These are phyloP conservation scores for Diglossa cyanea DNA, from an alignment of 2,797 vertebrate genomes.

Conservation along the genomic window DNA sequence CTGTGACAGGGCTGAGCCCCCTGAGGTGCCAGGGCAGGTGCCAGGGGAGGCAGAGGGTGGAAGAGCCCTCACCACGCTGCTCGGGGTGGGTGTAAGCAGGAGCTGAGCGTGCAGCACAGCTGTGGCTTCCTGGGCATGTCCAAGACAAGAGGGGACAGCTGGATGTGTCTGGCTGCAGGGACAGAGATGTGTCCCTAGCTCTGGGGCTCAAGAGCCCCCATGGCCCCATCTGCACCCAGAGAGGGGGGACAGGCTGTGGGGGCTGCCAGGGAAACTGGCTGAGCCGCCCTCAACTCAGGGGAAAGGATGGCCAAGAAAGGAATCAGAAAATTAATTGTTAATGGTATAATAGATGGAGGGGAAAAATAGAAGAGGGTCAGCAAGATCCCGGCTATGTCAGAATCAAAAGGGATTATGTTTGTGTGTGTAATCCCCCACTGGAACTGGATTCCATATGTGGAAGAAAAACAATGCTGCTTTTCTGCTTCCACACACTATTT, in stretches of 20 bases:
- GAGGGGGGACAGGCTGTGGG: fast-evolving
- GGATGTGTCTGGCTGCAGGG: not conserved
- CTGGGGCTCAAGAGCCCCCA: not conserved
- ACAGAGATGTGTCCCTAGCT: not conserved
- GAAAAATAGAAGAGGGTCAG: not conserved
- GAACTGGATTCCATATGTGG: not conserved
- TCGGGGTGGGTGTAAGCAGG: not conserved
- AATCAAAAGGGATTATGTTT: not conserved
- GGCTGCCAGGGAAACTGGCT: not conserved
- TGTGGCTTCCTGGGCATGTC: not conserved
- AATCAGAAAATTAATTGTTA: not conserved
- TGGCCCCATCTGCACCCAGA: fast-evolving
- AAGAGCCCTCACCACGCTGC: not conserved
- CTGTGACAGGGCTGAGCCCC: no score
- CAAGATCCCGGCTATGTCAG: not conserved
- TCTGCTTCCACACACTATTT: not conserved
- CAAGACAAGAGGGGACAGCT: not conserved
- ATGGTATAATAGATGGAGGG: not conserved
- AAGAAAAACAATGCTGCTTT: not conserved
- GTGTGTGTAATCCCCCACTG: not conserved
- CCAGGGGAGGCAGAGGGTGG: not conserved
- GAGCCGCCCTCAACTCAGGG: not conserved
- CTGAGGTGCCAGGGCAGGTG: not conserved
- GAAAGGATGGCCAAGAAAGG: not conserved
- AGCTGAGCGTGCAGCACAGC: not conserved